These are phyloP conservation scores for Luffia ferchaultella DNA, from an alignment of 2,888 invertebrate genomes.

Conservation along the genomic window DNA sequence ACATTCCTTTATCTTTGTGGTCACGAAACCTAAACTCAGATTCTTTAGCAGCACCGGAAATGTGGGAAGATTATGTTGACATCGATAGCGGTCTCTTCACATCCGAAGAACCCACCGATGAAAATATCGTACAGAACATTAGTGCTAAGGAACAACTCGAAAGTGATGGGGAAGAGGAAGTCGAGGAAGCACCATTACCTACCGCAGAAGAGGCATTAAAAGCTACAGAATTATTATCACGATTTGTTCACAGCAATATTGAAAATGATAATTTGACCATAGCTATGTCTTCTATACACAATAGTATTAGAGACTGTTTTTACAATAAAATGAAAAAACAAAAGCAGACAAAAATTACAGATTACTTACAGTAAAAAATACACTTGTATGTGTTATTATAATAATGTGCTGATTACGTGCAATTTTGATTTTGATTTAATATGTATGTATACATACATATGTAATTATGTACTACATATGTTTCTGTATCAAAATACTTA, in stretches of 20 bases:
- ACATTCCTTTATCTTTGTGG: slow-evolving; percentile 18
- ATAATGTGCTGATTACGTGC: too few relatives aligned
- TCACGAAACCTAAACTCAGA: slow-evolving; percentile 16
- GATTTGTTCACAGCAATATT: slow-evolving; percentile 18
- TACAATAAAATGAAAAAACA: not conserved
- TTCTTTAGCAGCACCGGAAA: slow-evolving; percentile 17
- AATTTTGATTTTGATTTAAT: too few relatives aligned
- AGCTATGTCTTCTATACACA: slow-evolving; percentile 6
- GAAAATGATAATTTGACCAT: slow-evolving; percentile 16
- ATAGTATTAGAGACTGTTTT: not conserved
- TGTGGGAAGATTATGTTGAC: slow-evolving; percentile 17
- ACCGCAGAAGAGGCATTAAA: slow-evolving; percentile 20
- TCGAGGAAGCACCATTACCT: slow-evolving; percentile 19
- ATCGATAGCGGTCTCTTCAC: slow-evolving; percentile 19
- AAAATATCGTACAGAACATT: slow-evolving; percentile 18
- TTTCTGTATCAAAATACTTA: too few relatives aligned
- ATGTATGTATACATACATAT: too few relatives aligned
- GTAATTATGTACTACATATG: too few relatives aligned
- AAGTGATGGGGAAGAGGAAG: slow-evolving; percentile 16
- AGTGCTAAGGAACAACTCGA: slow-evolving; percentile 16
- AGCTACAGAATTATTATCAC: slow-evolving; percentile 19
- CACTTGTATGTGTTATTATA: too few relatives aligned
- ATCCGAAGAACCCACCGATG: slow-evolving; percentile 19
- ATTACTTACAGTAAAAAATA: not conserved
- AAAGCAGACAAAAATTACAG: not conserved